Conservation (phyloP, 1,140 invertebrate genomes). For the Mercenaria mercenaria region DNA sequence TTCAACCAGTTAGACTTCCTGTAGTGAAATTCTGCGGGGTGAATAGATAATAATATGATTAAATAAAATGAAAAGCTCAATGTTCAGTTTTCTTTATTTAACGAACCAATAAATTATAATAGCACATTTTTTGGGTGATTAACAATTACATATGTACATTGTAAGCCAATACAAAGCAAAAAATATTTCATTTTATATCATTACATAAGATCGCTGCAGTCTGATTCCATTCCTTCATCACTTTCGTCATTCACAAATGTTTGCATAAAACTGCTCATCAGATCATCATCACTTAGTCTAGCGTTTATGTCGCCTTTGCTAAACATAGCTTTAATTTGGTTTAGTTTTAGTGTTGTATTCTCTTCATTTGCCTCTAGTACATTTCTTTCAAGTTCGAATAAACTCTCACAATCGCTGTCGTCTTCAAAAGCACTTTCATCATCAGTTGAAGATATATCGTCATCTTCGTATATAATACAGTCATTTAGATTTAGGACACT, state of each 20-base stretch:
- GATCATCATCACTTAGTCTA: background rate
- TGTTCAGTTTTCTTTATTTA: too few relatives aligned
- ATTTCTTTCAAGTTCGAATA: constrained; percentile 14
- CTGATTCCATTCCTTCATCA: background rate
- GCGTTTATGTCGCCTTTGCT: background rate
- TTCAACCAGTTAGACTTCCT: too few relatives aligned
- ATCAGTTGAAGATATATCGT: background rate
- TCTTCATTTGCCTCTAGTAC: background rate
- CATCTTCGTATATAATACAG: background rate
- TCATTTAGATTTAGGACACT: constrained; percentile 1
- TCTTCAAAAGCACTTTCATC: constrained; percentile 28
- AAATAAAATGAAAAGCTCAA: too few relatives aligned
- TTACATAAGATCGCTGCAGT: background rate
- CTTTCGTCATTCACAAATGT: background rate
- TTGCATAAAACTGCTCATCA: constrained; percentile 1
- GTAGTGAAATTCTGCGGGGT: too few relatives aligned
- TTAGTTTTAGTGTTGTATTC: background rate
- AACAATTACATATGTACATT: too few relatives aligned
- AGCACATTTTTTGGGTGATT: too few relatives aligned
- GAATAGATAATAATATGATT: too few relatives aligned
- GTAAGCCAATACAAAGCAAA: too few relatives aligned
- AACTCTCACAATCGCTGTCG: background rate
- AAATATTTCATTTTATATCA: too few relatives aligned
- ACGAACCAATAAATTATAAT: too few relatives aligned
- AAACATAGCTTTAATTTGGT: background rate